A percentile compares a stretch with the other conserved stretches of the same genome.
Evolutionary conservation across 2,888 invertebrate species (phyloP).

Genomic region (Lasioglossum figueresi): DNA sequence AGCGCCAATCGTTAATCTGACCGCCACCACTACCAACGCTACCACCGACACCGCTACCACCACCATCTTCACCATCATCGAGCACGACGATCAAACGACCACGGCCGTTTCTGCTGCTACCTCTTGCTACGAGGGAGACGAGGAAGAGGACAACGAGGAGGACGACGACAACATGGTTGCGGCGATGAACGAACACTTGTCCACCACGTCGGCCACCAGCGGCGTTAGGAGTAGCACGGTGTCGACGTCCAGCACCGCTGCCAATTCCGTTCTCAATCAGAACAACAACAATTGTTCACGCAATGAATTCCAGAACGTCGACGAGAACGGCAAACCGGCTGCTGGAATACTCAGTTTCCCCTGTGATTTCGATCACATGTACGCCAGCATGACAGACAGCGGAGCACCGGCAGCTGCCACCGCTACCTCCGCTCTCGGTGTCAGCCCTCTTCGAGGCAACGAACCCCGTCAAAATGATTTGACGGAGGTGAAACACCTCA

Average conservation of each 20-base stretch:
- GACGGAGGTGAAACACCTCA: constrained; percentile 88
- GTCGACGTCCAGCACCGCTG: constrained; percentile 63
- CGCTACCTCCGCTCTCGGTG: constrained; percentile 79
- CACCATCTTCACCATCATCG: constrained; percentile 43
- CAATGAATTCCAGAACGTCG: constrained; percentile 57
- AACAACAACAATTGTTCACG: constrained; percentile 60
- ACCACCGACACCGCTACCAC: constrained; percentile 19
- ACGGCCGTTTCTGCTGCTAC: constrained; percentile 38
- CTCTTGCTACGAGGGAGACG: constrained; percentile 48
- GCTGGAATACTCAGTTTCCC: constrained; percentile 86
- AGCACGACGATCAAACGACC: constrained; percentile 50
- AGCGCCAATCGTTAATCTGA: constrained; percentile 43
- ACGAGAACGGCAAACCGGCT: constrained; percentile 71
- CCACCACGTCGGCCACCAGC: constrained; percentile 76
- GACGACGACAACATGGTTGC: constrained; percentile 83
- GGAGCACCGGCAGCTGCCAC: constrained; percentile 75
- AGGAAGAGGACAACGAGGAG: constrained; percentile 50
- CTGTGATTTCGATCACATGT: constrained; percentile 89
- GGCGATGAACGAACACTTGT: constrained; percentile 83
- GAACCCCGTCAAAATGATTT: constrained; percentile 80
- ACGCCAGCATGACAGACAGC: constrained; percentile 86
- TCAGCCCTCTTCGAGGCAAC: constrained; percentile 80
- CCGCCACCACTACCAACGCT: constrained; percentile 24
- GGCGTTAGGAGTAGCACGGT: constrained; percentile 71
- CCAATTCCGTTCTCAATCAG: constrained; percentile 45